Base-by-base conservation (phyloP, 2,113 vertebrate species). In the Tachycineta bicolor region DNA sequence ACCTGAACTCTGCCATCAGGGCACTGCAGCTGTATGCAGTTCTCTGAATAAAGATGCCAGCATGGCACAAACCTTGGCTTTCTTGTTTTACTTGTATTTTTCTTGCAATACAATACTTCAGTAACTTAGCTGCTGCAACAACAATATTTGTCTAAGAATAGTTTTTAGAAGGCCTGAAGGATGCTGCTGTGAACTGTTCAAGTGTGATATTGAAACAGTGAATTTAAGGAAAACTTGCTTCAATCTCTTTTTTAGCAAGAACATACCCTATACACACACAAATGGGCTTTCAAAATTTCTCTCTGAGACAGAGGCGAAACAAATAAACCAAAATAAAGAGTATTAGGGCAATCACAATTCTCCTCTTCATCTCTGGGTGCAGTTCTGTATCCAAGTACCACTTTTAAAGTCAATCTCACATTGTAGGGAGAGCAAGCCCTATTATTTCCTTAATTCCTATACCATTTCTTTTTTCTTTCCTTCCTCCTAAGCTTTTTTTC, bases 101-200 rank as follows among this genome's bases (percentile, higher is more conserved):
- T 83, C 56, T 70, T 91, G 67, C 88, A 94, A 87, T 47, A 56
- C 46, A 81, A 78, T 64, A 95, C 41, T 81, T 88, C 68, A 86
- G 3, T 89, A 95, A 90, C 88, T 91, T 81, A 33, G 41, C 67
- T 47, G 34, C 67, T 85, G 67, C 78, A 91, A 62, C 41, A 73
- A 56, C 34, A 87, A 33, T 78, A 91, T 89, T 92, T 94, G 75
- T 93, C 78, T 60, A 94, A 90, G 77, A 96, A 84, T 19, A 86
- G 76, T 59, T 96, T 97, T 89, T 75, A 96, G 92, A 89, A 64
- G 49, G 49, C 44, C 90, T 95, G 93, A 96, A 90, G 83, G 86
- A 93, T 90, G 90, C 92, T 81, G 82, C 90, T 95, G 93, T 94
- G 94, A 97, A 96, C 83, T 78, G 85, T 49, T 97, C 90, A 90